These are phyloP conservation scores for Pteronura brasiliensis DNA, from an alignment of 2,113 vertebrate species.

Conservation along the genomic window DNA sequence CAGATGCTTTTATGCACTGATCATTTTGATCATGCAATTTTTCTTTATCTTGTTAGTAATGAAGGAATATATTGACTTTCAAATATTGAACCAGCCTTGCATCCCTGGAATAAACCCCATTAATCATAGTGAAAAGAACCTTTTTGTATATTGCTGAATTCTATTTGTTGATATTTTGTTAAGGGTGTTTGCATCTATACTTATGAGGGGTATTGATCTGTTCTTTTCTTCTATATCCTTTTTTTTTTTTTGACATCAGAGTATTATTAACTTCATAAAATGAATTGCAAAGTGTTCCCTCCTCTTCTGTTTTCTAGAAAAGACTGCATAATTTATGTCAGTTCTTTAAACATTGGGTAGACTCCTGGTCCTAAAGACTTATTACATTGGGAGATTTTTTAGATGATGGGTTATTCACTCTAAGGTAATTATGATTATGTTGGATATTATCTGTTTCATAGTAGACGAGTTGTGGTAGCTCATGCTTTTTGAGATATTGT, in stretches of 20 bases:
- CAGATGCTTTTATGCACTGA: neutral
- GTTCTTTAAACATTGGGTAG: neutral
- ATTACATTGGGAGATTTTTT: neutral
- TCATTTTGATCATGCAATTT: neutral
- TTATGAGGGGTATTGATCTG: neutral
- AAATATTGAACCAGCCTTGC: neutral
- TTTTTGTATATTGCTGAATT: neutral
- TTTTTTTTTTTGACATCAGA: neutral
- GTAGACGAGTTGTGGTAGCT: neutral
- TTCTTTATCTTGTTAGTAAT: neutral
- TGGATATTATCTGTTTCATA: neutral
- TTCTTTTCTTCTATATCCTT: neutral
- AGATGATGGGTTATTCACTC: neutral
- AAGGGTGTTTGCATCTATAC: neutral
- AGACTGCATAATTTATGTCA: neutral
- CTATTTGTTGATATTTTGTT: neutral
- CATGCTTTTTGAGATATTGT: neutral
- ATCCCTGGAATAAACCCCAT: neutral
- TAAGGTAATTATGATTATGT: neutral
- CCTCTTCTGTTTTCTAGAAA: neutral
- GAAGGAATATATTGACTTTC: neutral
- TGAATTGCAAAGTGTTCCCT: neutral
- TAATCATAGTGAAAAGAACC: neutral
- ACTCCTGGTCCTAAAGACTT: neutral
- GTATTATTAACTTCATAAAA: neutral